These are phyloP conservation scores for Microctenopoma lineatum DNA, from an alignment of 2,797 vertebrate species.

Conservation along the genomic window DNA sequence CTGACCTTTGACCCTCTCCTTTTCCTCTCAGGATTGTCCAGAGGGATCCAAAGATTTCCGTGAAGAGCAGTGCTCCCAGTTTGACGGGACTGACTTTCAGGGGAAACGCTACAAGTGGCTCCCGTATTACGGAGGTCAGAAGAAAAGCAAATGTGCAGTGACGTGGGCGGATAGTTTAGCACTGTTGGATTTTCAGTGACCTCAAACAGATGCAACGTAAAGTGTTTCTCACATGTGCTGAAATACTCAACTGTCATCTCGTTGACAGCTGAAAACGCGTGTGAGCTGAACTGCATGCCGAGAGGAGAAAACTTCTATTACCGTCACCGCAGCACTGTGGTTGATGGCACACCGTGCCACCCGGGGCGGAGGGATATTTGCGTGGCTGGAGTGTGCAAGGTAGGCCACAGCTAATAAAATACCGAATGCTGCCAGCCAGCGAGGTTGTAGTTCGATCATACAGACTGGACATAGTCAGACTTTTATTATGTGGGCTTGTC, in stretches of 20 bases:
- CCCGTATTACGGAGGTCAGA: slow-evolving; percentile 92
- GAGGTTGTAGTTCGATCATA: not conserved
- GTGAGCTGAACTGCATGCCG: slow-evolving; percentile 97
- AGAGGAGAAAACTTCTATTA: slow-evolving; percentile 96
- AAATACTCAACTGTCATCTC: not conserved
- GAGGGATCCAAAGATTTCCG: slow-evolving; percentile 90
- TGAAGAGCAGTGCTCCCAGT: slow-evolving; percentile 93
- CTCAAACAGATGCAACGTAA: too few species aligned
- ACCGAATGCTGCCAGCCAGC: too few species aligned
- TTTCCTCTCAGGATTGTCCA: slow-evolving; percentile 87
- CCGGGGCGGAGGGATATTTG: slow-evolving; percentile 91
- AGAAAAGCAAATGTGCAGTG: not conserved
- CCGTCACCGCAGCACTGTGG: slow-evolving; percentile 87
- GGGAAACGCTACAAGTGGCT: slow-evolving; percentile 93
- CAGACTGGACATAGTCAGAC: slow-evolving; percentile 21
- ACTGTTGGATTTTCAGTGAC: too few species aligned
- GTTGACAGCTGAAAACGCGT: slow-evolving; percentile 89
- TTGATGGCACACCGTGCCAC: slow-evolving; percentile 93
- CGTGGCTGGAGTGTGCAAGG: slow-evolving; percentile 92
- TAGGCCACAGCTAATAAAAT: slow-evolving; percentile 45
- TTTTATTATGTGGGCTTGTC: slow-evolving; percentile 44
- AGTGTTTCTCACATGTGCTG: too few species aligned
- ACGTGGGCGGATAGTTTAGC: not conserved
- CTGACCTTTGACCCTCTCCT: slow-evolving; percentile 16
- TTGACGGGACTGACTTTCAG: slow-evolving; percentile 90